phyloP scores from a whole-genome alignment of 1,140 invertebrate species.

The Argopecten irradians region DNA sequence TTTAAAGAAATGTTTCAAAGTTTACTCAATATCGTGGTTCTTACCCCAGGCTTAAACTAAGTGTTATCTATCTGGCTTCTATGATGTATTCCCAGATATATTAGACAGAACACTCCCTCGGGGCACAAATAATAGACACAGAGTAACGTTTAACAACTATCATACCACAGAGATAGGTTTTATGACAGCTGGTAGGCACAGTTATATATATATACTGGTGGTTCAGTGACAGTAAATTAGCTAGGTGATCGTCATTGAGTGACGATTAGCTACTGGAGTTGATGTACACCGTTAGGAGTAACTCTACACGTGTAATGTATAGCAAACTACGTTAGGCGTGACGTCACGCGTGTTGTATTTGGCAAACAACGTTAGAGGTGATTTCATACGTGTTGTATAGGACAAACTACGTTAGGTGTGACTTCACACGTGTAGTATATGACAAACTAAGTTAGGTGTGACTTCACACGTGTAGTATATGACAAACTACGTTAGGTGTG shows the following conservation, averaged over 20 bases:
- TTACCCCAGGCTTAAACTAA: not conserved
- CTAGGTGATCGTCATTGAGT: not conserved
- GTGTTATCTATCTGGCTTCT: not conserved
- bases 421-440: too few relatives aligned
- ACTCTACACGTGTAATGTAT: not conserved
- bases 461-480: not conserved
- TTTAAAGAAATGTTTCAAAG: not conserved
- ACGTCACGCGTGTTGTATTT: too few relatives aligned
- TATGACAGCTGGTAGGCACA: not conserved
- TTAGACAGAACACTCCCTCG: not conserved
- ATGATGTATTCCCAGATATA: not conserved
- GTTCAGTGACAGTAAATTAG: conserved; percentile 10
- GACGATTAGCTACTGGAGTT: not conserved
- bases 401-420: not conserved
- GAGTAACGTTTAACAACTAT: conserved; percentile 6
- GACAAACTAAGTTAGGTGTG: not conserved
- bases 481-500: not conserved
- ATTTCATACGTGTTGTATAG: not conserved
- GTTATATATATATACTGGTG: not conserved
- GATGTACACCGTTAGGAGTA: not conserved
- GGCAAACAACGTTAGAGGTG: not conserved
- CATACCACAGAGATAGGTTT: not conserved
- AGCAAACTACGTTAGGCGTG: too few relatives aligned
- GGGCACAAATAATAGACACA: not conserved
- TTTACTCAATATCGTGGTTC: not conserved